Percentiles rank a stretch among this genome's conserved stretches.
phyloP scores from a whole-genome alignment of 2,888 invertebrate species.

The Andrena haemorrhoa region DNA sequence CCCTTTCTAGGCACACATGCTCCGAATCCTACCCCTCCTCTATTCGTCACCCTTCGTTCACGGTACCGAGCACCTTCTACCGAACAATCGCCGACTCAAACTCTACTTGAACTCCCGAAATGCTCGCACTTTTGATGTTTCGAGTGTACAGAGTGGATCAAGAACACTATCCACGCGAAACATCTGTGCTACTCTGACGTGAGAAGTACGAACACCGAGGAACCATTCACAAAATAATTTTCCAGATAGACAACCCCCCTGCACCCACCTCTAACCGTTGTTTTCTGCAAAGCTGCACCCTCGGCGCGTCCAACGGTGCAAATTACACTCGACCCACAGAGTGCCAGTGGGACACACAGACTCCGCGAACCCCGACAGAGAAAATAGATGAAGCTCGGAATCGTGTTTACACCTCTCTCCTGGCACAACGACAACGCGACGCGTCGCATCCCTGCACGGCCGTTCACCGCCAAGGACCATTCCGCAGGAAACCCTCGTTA shows the following conservation, averaged over 20 bases:
- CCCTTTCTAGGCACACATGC: background rate
- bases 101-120: no score
- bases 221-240: background rate
- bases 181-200: no score
- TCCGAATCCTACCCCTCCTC: background rate
- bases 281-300: background rate
- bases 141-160: no score
- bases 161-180: no score
- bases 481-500: slow-evolving; percentile 27
- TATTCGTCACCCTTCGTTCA: background rate
- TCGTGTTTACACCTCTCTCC: slow-evolving; percentile 55
- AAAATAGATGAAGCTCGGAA: slow-evolving; percentile 11
- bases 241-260: background rate
- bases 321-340: slow-evolving; percentile 17
- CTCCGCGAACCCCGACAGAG: slow-evolving; percentile 12
- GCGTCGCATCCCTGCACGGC: slow-evolving; percentile 7
- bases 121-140: no score
- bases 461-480: background rate
- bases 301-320: slow-evolving; percentile 10
- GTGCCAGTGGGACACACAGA: slow-evolving; percentile 16
- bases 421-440: slow-evolving; percentile 30
- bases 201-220: background rate
- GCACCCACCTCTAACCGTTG: no score
- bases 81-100: background rate
- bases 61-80: background rate